Evolutionary conservation across 1,140 invertebrate genomes (phyloP).

Genomic region (Acromyrmex echinatior): DNA sequence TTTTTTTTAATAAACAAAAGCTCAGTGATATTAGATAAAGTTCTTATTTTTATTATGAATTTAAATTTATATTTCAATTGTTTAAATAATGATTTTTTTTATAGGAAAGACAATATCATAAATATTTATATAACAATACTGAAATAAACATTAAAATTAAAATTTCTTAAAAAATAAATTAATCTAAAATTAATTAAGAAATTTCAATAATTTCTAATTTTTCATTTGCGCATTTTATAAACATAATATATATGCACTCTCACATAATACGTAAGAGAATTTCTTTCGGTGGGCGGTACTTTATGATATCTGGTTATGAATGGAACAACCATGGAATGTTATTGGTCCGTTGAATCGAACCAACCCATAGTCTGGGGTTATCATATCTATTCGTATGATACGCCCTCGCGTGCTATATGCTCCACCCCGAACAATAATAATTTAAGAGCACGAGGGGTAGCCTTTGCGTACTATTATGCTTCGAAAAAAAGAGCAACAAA

Average conservation of each 20-base stretch:
- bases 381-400: conserved; percentile 83
- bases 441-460: conserved; percentile 78
- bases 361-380: conserved; percentile 80
- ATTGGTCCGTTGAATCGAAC: conserved; percentile 79
- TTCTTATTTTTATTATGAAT: not conserved
- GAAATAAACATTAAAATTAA: not conserved
- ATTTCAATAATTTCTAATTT: not conserved
- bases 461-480: conserved; percentile 55
- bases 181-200: conserved; percentile 4
- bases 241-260: not conserved
- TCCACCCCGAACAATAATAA: conserved; percentile 84
- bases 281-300: conserved; percentile 44
- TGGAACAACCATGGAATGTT: conserved; percentile 62
- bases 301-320: conserved; percentile 79
- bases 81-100: not conserved
- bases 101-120: not conserved
- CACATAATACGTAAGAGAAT: not conserved
- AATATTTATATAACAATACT: not conserved
- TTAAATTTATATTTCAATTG: not conserved
- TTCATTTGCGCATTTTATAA: not conserved
- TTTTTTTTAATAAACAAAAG: not conserved
- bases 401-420: conserved; percentile 80
- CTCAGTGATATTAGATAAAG: not conserved
- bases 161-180: not conserved
- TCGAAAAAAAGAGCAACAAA: conserved; percentile 39